Evolutionary conservation across 92 coral and sea anemone genomes (phyloP).

Genomic region (Hydrozoanthus gracilis): DNA sequence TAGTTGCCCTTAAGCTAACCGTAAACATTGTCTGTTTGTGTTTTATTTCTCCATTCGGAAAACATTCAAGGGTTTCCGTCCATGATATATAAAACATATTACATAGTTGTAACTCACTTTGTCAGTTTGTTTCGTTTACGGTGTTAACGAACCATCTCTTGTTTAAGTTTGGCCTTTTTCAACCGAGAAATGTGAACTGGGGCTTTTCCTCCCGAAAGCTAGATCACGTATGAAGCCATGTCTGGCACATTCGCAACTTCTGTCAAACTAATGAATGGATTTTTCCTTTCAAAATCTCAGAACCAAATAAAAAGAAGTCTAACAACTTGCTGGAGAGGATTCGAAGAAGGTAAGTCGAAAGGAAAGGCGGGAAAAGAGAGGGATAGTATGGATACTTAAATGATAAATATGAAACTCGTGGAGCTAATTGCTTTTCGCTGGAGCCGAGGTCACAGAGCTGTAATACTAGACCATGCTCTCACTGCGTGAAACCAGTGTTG

Average conservation of each 20-base stretch:
- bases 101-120: not conserved
- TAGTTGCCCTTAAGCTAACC: constrained; percentile 46
- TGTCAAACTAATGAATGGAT: constrained; percentile 25
- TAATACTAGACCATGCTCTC: constrained; percentile 41
- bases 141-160: not conserved
- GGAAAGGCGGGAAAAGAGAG: not conserved
- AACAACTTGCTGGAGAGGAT: not conserved
- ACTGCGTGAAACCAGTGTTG: constrained; percentile 33
- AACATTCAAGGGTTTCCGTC: constrained; percentile 38
- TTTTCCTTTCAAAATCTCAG: constrained; percentile 36
- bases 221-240: constrained; percentile 10
- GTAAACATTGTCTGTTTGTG: constrained; percentile 41
- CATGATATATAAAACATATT: not conserved
- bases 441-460: constrained; percentile 30
- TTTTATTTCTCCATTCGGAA: constrained; percentile 23
- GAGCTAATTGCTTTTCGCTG: constrained; percentile 40
- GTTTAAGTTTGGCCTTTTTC: too few relatives aligned
- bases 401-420: constrained; percentile 13
- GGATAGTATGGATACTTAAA: not conserved
- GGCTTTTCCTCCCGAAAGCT: not conserved
- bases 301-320: constrained; percentile 21
- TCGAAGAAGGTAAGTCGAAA: constrained; percentile 23
- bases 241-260: constrained; percentile 35
- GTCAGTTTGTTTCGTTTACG: not conserved
- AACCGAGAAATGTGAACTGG: too few relatives aligned